These are phyloP conservation scores for Anisognathus igniventris DNA, from an alignment of 2,797 vertebrate genomes.

Conservation along the genomic window DNA sequence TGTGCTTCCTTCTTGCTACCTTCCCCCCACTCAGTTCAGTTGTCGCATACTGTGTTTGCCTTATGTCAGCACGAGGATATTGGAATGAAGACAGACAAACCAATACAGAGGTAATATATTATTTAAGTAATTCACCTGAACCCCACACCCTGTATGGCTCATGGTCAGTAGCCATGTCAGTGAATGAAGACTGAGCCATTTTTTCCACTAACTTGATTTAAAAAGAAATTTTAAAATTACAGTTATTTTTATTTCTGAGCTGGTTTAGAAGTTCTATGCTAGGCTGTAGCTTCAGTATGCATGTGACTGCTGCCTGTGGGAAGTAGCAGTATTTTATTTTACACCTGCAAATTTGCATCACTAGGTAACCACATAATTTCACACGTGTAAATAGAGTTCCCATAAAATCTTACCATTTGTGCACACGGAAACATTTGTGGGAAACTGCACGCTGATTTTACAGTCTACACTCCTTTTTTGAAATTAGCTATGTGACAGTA, in stretches of 20 bases:
- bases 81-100: conserved; percentile 1
- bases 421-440: conserved; percentile 13
- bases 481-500: conserved; percentile 29
- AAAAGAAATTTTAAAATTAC: not conserved
- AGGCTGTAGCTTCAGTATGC: not conserved
- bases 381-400: not conserved
- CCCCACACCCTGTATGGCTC: not conserved
- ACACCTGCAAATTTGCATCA: not conserved
- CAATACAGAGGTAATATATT: not conserved
- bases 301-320: not conserved
- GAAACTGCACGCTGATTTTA: not conserved
- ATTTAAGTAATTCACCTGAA: not conserved
- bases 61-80: not conserved
- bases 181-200: not conserved
- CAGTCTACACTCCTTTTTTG: not conserved
- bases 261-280: not conserved
- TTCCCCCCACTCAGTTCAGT: not conserved
- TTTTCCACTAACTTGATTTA: not conserved
- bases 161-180: not conserved
- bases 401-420: not conserved
- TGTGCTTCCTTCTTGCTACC: not conserved
- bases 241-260: not conserved
- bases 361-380: not conserved
- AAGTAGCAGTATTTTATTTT: not conserved
- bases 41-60: not conserved